These are phyloP conservation scores for Protaetia brevitarsis DNA, from an alignment of 1,140 invertebrate species.

Conservation along the genomic window DNA sequence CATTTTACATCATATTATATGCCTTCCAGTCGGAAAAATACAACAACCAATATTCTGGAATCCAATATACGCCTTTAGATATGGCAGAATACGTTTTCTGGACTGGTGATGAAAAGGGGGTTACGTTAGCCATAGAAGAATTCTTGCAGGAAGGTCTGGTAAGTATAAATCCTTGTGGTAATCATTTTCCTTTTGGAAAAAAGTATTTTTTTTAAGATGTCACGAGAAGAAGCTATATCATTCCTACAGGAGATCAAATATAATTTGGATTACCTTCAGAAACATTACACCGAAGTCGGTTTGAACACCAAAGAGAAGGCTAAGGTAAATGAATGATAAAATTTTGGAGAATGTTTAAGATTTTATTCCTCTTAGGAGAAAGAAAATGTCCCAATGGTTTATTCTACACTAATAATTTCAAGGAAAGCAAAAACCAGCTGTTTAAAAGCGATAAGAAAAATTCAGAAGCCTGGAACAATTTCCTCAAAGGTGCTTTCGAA, in stretches of 20 bases:
- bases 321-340: background rate
- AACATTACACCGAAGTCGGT: slow-evolving; percentile 57
- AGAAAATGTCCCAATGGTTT: background rate
- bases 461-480: background rate
- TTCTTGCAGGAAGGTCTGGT: slow-evolving; percentile 70
- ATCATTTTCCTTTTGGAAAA: too few relatives aligned
- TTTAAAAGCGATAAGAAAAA: background rate
- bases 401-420: background rate
- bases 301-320: slow-evolving; percentile 32
- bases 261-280: slow-evolving; percentile 64
- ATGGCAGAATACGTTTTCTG: slow-evolving; percentile 77
- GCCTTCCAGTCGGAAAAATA: background rate
- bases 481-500: slow-evolving; percentile 1
- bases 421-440: background rate
- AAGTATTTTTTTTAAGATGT: slow-evolving; percentile 56
- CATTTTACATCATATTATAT: too few relatives aligned
- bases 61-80: slow-evolving; percentile 65
- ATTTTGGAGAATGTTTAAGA: too few relatives aligned
- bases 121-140: slow-evolving; percentile 68
- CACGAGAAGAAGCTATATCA: slow-evolving; percentile 65
- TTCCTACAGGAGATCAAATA: slow-evolving; percentile 71
- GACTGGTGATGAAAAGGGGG: slow-evolving; percentile 73
- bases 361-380: background rate
- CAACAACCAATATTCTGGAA: slow-evolving; percentile 48
- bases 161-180: slow-evolving; percentile 40